A percentile compares a stretch with the other conserved stretches of the same genome.
Conservation (phyloP, 2,113 vertebrate genomes). For the Leptocoma aspasia region DNA sequence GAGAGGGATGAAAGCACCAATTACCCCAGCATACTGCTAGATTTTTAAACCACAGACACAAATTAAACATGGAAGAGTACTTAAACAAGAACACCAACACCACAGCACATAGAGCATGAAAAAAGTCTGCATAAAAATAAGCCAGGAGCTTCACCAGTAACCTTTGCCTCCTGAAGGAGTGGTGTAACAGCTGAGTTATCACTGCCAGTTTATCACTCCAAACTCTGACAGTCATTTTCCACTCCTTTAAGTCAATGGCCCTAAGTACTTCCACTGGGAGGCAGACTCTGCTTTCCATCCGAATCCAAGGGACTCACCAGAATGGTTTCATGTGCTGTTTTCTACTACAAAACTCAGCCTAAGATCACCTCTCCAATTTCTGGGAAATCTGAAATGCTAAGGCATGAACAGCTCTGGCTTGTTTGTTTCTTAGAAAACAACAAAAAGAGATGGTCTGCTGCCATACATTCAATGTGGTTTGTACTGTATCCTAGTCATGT, state of each 20-base stretch:
- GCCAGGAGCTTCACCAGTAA: not conserved
- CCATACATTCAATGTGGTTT: not conserved
- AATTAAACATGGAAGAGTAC: not conserved
- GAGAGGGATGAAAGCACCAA: not conserved
- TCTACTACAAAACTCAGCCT: not conserved
- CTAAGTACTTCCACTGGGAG: constrained; percentile 28
- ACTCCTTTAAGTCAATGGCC: not conserved
- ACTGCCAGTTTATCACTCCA: not conserved
- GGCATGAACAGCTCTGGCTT: not conserved
- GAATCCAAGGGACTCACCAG: not conserved
- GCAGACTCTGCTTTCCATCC: constrained; percentile 4
- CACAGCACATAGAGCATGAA: not conserved
- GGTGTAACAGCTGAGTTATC: not conserved
- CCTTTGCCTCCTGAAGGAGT: not conserved
- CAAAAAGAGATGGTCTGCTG: not conserved
- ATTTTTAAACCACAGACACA: not conserved
- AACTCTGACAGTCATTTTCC: not conserved
- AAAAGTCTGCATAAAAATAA: not conserved
- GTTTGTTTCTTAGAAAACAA: not conserved
- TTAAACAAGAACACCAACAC: not conserved
- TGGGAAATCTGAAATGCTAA: not conserved
- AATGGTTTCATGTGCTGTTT: not conserved
- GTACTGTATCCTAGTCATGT: not conserved
- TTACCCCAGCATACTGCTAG: not conserved
- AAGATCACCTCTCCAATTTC: not conserved